Evolutionary conservation across 1,140 invertebrate genomes (phyloP).

Genomic region (Polypedilum vanderplanki): DNA sequence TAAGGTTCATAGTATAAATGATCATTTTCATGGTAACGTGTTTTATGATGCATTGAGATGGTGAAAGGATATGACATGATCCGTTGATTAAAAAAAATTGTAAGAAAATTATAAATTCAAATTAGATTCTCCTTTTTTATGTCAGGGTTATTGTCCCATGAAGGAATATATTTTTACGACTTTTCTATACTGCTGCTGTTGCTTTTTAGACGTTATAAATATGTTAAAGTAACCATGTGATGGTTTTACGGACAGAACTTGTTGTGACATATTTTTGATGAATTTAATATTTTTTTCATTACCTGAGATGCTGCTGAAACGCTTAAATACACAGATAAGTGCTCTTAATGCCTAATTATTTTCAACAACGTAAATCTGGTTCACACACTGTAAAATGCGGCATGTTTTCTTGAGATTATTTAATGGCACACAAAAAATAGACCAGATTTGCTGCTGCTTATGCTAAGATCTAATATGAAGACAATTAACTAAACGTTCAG

Average conservation of each 20-base stretch:
- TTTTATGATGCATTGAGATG: slow-evolving; percentile 2
- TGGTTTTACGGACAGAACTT: not conserved
- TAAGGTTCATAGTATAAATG: not conserved
- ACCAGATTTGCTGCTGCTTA: not conserved
- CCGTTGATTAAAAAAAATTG: not conserved
- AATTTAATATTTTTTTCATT: not conserved
- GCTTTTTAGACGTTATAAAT: not conserved
- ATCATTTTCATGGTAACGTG: not conserved
- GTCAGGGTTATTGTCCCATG: not conserved
- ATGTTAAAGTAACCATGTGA: not conserved
- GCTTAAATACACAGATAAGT: not conserved
- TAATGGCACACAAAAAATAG: not conserved
- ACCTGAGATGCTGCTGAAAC: not conserved
- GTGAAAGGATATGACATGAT: slow-evolving; percentile 7
- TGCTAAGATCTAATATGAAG: too few relatives aligned
- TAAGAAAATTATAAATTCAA: not conserved
- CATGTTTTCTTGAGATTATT: too few relatives aligned
- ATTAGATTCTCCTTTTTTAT: not conserved
- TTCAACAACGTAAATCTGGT: not conserved
- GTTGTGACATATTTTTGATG: not conserved
- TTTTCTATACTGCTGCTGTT: not conserved
- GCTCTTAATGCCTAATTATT: not conserved
- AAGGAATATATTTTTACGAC: not conserved
- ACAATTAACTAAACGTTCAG: not conserved
- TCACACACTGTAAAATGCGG: too few relatives aligned